A percentile compares a stretch with the other conserved stretches of the same genome.
These are phyloP conservation scores for Pachydiplax longipennis DNA, from an alignment of 2,888 invertebrate genomes.

Conservation along the genomic window DNA sequence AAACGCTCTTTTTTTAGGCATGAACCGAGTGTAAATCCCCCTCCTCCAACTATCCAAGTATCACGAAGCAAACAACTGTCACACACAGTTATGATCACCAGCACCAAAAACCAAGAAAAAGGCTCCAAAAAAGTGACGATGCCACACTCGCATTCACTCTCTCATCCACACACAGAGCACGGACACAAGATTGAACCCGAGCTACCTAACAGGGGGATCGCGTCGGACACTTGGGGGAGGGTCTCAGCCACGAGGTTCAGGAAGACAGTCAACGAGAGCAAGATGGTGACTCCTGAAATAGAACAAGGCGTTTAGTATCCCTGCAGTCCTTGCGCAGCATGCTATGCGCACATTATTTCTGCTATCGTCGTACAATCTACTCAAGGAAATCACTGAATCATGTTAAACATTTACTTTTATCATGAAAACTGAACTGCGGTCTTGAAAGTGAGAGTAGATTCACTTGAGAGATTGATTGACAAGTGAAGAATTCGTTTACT, in stretches of 20 bases:
- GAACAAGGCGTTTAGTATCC: slow-evolving; percentile 52
- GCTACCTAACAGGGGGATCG: slow-evolving; percentile 69
- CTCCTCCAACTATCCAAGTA: slow-evolving; percentile 55
- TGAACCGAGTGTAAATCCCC: slow-evolving; percentile 46
- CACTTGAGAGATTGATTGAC: no score
- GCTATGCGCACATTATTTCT: slow-evolving; percentile 26
- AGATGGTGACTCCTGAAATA: slow-evolving; percentile 91
- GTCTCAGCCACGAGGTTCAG: slow-evolving; percentile 97
- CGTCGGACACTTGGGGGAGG: slow-evolving; percentile 78
- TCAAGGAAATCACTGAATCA: slow-evolving; percentile 22
- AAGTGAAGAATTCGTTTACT: no score
- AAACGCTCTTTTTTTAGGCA: not conserved
- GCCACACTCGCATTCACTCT: slow-evolving; percentile 18
- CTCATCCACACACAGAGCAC: slow-evolving; percentile 36
- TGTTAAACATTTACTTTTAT: not conserved
- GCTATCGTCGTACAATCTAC: slow-evolving; percentile 9
- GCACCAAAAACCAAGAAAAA: slow-evolving; percentile 34
- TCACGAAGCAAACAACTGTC: slow-evolving; percentile 48
- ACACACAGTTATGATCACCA: slow-evolving; percentile 46
- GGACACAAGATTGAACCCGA: slow-evolving; percentile 36
- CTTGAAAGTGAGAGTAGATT: no score
- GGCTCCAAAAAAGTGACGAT: slow-evolving; percentile 32
- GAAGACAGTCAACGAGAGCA: slow-evolving; percentile 97
- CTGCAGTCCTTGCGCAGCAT: slow-evolving; percentile 29
- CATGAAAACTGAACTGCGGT: no score